Evolutionary conservation across 1,140 invertebrate genomes (phyloP).

Genomic region (Drosophila repletoides): DNA sequence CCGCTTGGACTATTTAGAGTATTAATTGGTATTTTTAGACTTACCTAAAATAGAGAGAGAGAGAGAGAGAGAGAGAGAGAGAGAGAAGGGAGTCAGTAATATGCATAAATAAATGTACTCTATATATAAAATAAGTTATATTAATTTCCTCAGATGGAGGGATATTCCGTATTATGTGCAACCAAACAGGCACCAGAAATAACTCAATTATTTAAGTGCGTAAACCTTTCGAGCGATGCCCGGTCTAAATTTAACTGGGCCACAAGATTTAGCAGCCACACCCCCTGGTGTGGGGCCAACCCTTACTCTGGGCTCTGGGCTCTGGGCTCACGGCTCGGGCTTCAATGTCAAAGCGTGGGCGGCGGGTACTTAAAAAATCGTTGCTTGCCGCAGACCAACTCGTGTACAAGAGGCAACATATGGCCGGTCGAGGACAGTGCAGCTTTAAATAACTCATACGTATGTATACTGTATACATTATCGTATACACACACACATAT

Average conservation of each 20-base stretch:
- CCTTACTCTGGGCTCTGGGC: too few relatives aligned
- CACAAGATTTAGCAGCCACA: not conserved
- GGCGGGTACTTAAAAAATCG: not conserved
- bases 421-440: constrained; percentile 19
- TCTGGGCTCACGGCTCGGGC: too few relatives aligned
- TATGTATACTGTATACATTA: not conserved
- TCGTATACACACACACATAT: too few relatives aligned
- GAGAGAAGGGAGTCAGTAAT: not conserved
- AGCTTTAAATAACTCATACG: constrained; percentile 51
- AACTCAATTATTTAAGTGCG: not conserved
- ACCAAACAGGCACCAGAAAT: not conserved
- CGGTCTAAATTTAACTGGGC: not conserved
- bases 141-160: too few relatives aligned
- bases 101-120: not conserved
- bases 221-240: constrained; percentile 1
- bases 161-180: too few relatives aligned
- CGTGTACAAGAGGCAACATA: constrained; percentile 33
- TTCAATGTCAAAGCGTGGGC: constrained; percentile 27
- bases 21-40: not conserved
- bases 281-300: too few relatives aligned
- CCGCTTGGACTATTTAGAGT: not conserved
- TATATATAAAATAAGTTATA: too few relatives aligned
- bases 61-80: not conserved
- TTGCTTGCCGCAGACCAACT: not conserved
- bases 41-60: not conserved